Evolutionary conservation across 1,140 invertebrate genomes (phyloP), one percentile per base, ranked within the genome.

Genomic region (Scaptomyza pallida): DNA sequence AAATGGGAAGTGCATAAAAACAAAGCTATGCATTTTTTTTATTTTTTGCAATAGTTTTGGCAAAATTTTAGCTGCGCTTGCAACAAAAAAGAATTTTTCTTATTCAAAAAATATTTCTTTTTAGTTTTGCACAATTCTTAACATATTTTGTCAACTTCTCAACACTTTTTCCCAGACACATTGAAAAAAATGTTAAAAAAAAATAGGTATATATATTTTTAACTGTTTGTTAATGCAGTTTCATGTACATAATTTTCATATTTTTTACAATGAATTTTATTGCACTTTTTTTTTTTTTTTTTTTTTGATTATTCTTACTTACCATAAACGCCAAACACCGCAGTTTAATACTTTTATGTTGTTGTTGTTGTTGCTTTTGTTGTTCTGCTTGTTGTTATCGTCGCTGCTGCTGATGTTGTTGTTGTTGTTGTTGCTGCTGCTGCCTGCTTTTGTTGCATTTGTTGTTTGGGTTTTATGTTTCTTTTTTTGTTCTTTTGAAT

Each of bases 321-420:
- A 86, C 81, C 81, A 86, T 86, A 86, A 86, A 86, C 81, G 82
- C 65, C 81, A 86, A 86, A 86, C 81, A 88, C 77, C 74, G 81
- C 81, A 86, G 81, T 75, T 86, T 86, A 85, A 77, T 64, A 81
- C 62, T 72, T 75, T 85, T 40, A 81, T 86, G 56, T 74, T 72
- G 73, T 72, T 72, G 41, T 45, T 78, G 41, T 37, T 54, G 50
- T 59, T 51, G 47, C 16, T 62, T 41, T 21, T 52, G 59, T 23
- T 56, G 44, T 30, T 56, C 35, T 16, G 57, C 41, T 21, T 52
- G 59, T 23, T 56, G 44, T 30, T 56, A 35, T 16, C 37, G 41
- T 50, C 51, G 63, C 12, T 51, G 41, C 17, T 48, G 21, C 10
- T 51, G 44, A 4, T 74, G 50, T 30, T 30, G 48, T 45, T 43